phyloP scores from a whole-genome alignment of 2,888 invertebrate genomes.

The Ennomos erosarius region DNA sequence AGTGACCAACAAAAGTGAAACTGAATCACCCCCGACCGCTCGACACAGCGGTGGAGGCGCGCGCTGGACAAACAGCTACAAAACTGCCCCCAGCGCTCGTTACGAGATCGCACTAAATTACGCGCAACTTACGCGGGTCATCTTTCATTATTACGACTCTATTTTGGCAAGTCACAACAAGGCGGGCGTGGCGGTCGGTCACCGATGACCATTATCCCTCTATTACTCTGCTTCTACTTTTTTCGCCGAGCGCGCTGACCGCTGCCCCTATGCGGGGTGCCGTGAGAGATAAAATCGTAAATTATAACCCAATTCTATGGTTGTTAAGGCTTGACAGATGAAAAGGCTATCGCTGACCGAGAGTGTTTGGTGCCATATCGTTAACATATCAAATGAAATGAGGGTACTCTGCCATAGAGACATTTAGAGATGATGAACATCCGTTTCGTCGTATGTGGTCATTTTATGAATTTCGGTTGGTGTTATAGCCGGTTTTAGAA shows the following conservation, averaged over 20 bases:
- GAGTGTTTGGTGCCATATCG: conserved; percentile 71
- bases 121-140: conserved; percentile 76
- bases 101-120: conserved; percentile 76
- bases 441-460: conserved; percentile 51
- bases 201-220: conserved; percentile 71
- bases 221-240: conserved; percentile 67
- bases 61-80: conserved; percentile 66
- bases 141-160: conserved; percentile 82
- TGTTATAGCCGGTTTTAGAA: conserved; percentile 38
- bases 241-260: conserved; percentile 75
- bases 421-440: conserved; percentile 73
- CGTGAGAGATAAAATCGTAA: conserved; percentile 82
- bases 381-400: conserved; percentile 78
- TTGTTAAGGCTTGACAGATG: conserved; percentile 83
- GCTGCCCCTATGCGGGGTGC: conserved; percentile 80
- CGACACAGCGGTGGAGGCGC: conserved; percentile 57
- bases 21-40: conserved; percentile 68
- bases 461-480: conserved; percentile 45
- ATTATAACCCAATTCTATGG: conserved; percentile 84
- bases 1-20: conserved; percentile 79
- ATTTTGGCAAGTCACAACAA: conserved; percentile 83
- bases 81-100: conserved; percentile 63
- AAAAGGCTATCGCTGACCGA: conserved; percentile 77
- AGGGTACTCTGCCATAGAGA: conserved; percentile 69
- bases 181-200: conserved; percentile 74